Percentiles rank a stretch among this genome's conserved stretches.
Conservation (phyloP, 2,113 vertebrate species). For the Nesospiza acunhae region DNA sequence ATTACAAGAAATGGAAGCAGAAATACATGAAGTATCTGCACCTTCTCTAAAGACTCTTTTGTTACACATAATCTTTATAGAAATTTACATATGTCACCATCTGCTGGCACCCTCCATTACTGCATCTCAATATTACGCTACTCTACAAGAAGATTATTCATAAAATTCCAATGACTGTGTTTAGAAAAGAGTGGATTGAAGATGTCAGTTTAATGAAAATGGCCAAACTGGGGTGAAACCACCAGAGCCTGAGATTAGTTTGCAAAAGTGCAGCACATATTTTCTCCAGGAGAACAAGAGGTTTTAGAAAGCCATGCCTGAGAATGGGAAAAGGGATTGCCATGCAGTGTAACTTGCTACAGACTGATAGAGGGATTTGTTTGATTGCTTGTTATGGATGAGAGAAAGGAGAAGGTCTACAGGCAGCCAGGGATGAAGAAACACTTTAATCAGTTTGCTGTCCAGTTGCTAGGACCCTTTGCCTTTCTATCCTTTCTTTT, state of each 20-base stretch:
- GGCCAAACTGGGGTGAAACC: background rate
- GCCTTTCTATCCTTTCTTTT: background rate
- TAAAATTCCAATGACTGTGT: background rate
- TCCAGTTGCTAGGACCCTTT: background rate
- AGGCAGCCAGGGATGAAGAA: background rate
- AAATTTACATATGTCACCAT: slow-evolving; percentile 10
- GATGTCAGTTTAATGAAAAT: background rate
- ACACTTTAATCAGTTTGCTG: background rate
- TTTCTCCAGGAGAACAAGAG: background rate
- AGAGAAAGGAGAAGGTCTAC: background rate
- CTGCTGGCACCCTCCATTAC: slow-evolving; percentile 20
- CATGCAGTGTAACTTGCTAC: background rate
- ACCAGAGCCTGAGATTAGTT: background rate
- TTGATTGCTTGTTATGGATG: background rate
- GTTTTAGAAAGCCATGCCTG: background rate
- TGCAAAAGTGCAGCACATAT: background rate
- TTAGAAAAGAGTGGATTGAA: background rate
- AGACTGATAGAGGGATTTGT: background rate
- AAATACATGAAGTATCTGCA: background rate
- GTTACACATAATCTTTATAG: background rate
- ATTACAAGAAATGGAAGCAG: background rate
- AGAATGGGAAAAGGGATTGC: background rate
- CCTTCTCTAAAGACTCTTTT: background rate
- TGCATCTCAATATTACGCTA: background rate
- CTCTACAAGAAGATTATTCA: background rate